Percentiles rank a stretch among this genome's conserved stretches.
Conservation (phyloP, 2,797 vertebrate genomes). For the Martes flavigula region DNA sequence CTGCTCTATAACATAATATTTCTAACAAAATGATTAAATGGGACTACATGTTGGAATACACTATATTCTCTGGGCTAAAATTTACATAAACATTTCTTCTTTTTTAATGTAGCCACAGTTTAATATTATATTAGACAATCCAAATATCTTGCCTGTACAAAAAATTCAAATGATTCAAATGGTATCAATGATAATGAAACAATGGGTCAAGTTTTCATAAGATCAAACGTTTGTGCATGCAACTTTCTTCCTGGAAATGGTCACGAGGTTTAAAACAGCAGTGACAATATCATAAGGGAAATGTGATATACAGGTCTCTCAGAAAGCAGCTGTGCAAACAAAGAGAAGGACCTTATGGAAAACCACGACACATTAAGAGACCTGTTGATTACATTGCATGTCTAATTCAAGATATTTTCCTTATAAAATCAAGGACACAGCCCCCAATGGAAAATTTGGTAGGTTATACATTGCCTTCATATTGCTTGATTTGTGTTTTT, state of each 20-base stretch:
- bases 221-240: constrained; percentile 65
- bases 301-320: constrained; percentile 79
- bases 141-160: background rate
- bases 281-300: constrained; percentile 79
- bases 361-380: constrained; percentile 78
- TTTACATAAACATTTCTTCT: constrained; percentile 19
- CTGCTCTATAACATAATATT: background rate
- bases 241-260: constrained; percentile 74
- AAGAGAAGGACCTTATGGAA: constrained; percentile 78
- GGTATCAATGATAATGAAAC: constrained; percentile 36
- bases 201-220: constrained; percentile 65
- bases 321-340: constrained; percentile 87
- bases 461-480: constrained; percentile 73
- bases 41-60: background rate
- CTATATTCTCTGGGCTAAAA: background rate
- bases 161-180: background rate
- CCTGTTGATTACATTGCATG: constrained; percentile 79
- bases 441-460: constrained; percentile 76
- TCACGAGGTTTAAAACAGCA: constrained; percentile 80
- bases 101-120: background rate
- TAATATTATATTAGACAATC: background rate
- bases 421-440: constrained; percentile 76
- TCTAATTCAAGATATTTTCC: constrained; percentile 78
- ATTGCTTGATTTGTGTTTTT: constrained; percentile 73
- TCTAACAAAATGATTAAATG: background rate